A percentile compares a stretch with the other conserved stretches of the same genome.
Conservation (phyloP, 2,113 vertebrate genomes). For the Alces alces region DNA sequence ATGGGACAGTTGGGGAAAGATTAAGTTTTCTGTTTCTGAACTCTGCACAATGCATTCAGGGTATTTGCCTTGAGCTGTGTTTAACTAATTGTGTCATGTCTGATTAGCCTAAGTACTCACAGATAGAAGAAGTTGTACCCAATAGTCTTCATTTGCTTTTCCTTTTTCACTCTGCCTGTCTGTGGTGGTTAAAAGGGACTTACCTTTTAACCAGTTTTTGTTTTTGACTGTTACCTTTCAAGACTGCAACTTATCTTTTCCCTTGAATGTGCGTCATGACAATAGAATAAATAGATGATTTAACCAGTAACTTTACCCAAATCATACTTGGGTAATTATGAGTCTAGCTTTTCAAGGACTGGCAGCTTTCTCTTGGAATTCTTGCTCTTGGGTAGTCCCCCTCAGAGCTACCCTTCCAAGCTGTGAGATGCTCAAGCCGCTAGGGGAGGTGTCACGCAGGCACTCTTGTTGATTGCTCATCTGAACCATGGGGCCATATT, state of each 20-base stretch:
- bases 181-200: neutral
- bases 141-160: neutral
- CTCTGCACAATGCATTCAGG: neutral
- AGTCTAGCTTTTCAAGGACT: neutral
- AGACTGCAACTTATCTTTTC: neutral
- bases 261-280: neutral
- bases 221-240: neutral
- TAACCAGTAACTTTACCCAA: neutral
- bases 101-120: neutral
- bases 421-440: neutral
- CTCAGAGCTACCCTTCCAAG: neutral
- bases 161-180: neutral
- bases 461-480: fast-evolving
- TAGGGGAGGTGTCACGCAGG: neutral
- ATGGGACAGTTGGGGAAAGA: neutral
- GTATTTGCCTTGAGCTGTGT: neutral
- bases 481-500: neutral
- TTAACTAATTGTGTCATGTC: neutral
- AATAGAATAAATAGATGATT: neutral
- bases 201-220: neutral
- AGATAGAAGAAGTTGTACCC: neutral
- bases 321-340: neutral
- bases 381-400: neutral
- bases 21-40: neutral
- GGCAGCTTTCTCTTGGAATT: neutral